Conservation (phyloP, 2,113 vertebrate genomes). For the Piprites chloris region DNA sequence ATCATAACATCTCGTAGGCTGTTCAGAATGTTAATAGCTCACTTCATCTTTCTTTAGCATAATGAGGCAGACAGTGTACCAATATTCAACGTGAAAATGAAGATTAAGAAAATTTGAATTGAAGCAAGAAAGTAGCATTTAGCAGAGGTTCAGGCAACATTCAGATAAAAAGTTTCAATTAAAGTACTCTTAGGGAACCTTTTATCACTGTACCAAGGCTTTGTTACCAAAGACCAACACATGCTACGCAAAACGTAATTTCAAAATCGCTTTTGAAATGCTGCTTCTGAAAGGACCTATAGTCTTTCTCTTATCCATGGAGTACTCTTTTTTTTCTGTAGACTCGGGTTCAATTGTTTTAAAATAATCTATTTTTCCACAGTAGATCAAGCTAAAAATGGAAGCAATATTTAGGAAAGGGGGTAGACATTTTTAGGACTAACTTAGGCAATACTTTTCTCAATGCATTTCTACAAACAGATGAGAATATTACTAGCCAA, state of each 20-base stretch:
- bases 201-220: conserved; percentile 56
- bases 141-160: conserved; percentile 67
- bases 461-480: neutral
- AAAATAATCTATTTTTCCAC: conserved; percentile 16
- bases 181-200: conserved; percentile 65
- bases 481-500: neutral
- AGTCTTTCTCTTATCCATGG: neutral
- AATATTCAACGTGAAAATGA: conserved; percentile 75
- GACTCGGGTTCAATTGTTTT: neutral
- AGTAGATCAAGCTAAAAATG: neutral
- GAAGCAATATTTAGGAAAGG: neutral
- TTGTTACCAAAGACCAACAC: conserved; percentile 51
- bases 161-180: conserved; percentile 80
- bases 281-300: neutral
- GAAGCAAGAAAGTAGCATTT: conserved; percentile 69
- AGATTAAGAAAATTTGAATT: conserved; percentile 77
- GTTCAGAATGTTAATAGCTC: conserved; percentile 80
- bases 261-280: conserved; percentile 6
- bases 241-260: conserved; percentile 19
- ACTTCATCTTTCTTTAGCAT: conserved; percentile 79
- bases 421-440: neutral
- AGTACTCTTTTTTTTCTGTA: neutral
- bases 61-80: conserved; percentile 76
- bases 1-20: conserved; percentile 78
- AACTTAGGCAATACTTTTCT: neutral